A percentile compares a stretch with the other conserved stretches of the same genome.
Evolutionary conservation across 2,888 invertebrate genomes (phyloP).

Genomic region (Drosophila atripex): DNA sequence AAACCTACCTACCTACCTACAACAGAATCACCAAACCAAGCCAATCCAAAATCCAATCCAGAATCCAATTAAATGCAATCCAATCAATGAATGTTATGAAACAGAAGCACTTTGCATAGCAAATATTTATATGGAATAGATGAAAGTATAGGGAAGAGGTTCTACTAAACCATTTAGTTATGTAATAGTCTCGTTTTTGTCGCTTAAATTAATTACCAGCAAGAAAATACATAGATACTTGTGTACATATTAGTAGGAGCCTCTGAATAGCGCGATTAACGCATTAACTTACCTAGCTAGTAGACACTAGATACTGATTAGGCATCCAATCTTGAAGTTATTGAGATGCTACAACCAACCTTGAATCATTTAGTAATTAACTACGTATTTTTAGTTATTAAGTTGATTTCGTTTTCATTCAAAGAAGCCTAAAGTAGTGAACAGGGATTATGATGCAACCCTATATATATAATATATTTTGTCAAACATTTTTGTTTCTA

Average conservation of each 20-base stretch:
- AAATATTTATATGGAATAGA: conserved; percentile 22
- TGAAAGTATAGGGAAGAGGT: conserved; percentile 13
- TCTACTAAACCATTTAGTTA: conserved; percentile 55
- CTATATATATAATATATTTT: conserved; percentile 26
- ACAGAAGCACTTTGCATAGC: conserved; percentile 30
- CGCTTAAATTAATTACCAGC: conserved; percentile 45
- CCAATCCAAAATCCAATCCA: conserved; percentile 7
- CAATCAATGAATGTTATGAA: conserved; percentile 20
- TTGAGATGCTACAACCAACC: conserved; percentile 14
- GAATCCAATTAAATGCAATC: background rate
- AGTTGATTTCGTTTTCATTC: conserved; percentile 28
- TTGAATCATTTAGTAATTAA: conserved; percentile 25
- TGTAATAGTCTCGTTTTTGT: conserved; percentile 57
- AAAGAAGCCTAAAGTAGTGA: conserved; percentile 7
- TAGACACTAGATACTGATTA: conserved; percentile 26
- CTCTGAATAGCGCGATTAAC: conserved; percentile 24
- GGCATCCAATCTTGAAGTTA: conserved; percentile 37
- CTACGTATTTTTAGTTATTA: conserved; percentile 36
- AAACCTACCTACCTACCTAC: background rate
- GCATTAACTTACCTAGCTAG: conserved; percentile 42
- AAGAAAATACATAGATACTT: conserved; percentile 44
- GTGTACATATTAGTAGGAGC: conserved; percentile 31
- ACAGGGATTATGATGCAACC: background rate
- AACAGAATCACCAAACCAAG: conserved; percentile 8
- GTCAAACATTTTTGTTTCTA: conserved; percentile 14